Conservation (phyloP, 35 echinoderm and acorn worm genomes). For the Strongylocentrotus purpuratus region DNA sequence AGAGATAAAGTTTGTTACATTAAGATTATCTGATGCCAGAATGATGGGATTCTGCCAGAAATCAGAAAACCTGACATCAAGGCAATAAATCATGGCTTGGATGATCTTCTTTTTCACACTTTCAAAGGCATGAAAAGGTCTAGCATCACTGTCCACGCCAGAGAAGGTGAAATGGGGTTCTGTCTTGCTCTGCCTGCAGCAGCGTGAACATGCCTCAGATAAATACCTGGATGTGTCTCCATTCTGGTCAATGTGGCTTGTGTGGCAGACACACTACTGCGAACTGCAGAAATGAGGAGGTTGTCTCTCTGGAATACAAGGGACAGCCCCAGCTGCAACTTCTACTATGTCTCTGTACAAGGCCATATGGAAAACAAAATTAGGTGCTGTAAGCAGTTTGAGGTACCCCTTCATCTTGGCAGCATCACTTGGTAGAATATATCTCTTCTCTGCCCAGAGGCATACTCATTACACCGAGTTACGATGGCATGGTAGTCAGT, state of each 20-base stretch:
- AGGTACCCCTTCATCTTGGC: conserved; percentile 68
- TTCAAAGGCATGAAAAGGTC: conserved; percentile 24
- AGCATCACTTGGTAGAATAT: conserved; percentile 56
- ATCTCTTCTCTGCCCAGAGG: conserved; percentile 40
- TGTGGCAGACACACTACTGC: not conserved
- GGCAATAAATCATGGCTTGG: not conserved
- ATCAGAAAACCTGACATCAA: conserved; percentile 14
- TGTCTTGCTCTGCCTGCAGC: not conserved
- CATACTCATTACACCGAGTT: conserved; percentile 62
- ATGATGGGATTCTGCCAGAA: conserved; percentile 50
- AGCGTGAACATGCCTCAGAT: not conserved
- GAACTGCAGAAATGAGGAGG: not conserved
- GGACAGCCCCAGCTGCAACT: conserved; percentile 52
- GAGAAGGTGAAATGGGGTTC: not conserved
- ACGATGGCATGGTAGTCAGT: conserved; percentile 56
- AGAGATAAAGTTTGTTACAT: conserved; percentile 38
- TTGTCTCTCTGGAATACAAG: conserved; percentile 54
- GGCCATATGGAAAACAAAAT: conserved; percentile 54
- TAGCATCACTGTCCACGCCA: not conserved
- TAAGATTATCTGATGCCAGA: conserved; percentile 49
- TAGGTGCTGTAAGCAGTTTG: conserved; percentile 42
- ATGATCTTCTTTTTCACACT: conserved; percentile 1
- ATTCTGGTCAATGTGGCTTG: not conserved
- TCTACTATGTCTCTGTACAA: conserved; percentile 71
- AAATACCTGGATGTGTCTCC: not conserved